phyloP scores from a whole-genome alignment of 2,888 invertebrate genomes.

The Netelia melanura region DNA sequence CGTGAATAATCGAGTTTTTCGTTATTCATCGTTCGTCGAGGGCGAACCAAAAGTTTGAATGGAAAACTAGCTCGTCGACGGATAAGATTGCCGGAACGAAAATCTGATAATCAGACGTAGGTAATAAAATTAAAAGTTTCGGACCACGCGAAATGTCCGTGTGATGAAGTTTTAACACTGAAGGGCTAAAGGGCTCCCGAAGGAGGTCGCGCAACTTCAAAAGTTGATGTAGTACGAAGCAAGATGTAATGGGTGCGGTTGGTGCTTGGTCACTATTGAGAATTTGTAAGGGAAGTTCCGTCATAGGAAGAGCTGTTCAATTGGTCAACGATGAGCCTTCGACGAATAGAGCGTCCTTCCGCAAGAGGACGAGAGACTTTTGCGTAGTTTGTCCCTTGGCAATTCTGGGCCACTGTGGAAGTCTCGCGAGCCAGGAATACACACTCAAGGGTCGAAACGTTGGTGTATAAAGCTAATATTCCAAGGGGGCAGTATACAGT shows the following conservation, averaged over 20 bases:
- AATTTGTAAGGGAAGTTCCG: constrained; percentile 13
- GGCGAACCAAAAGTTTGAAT: background rate
- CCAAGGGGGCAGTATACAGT: background rate
- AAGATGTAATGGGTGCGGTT: background rate
- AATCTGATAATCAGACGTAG: background rate
- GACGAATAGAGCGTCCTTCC: constrained; percentile 47
- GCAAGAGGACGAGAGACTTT: constrained; percentile 39
- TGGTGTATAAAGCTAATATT: constrained; percentile 14
- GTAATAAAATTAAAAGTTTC: too few species aligned
- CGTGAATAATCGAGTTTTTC: background rate
- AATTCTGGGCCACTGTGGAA: constrained; percentile 2
- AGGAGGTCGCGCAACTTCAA: background rate
- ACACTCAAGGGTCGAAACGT: constrained; percentile 29
- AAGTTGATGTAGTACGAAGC: background rate
- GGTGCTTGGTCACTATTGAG: background rate
- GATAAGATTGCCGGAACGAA: background rate
- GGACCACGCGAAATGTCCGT: too few species aligned
- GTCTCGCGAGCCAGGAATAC: constrained; percentile 32
- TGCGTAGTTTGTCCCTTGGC: constrained; percentile 24
- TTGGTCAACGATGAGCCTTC: constrained; percentile 22
- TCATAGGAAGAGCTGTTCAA: background rate
- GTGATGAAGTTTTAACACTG: too few species aligned
- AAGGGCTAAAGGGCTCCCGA: too few species aligned
- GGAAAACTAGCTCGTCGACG: background rate
- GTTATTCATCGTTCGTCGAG: background rate